These are phyloP conservation scores for Dendrolimus punctatus DNA, from an alignment of 1,140 invertebrate genomes.

Conservation along the genomic window DNA sequence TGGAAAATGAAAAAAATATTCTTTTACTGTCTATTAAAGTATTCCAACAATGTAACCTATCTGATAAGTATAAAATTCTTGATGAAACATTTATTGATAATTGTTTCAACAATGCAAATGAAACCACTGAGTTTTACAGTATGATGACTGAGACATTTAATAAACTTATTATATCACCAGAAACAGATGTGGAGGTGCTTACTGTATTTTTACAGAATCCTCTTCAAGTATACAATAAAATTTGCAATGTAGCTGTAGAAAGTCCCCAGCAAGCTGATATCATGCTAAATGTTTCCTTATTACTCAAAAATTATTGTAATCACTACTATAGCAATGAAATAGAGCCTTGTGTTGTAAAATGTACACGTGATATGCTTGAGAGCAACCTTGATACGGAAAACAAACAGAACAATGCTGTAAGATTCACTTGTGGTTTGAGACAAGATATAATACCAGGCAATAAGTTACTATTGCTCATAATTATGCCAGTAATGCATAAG, in stretches of 20 bases:
- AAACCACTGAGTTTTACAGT: constrained; percentile 28
- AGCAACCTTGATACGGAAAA: constrained; percentile 24
- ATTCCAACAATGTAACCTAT: constrained; percentile 31
- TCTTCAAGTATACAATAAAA: constrained; percentile 34
- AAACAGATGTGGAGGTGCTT: constrained; percentile 39
- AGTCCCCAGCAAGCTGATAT: constrained; percentile 42
- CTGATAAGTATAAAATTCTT: constrained; percentile 31
- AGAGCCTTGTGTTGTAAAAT: constrained; percentile 36
- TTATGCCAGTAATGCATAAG: constrained; percentile 52
- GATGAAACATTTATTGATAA: constrained; percentile 33
- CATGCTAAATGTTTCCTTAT: constrained; percentile 41
- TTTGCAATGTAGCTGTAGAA: constrained; percentile 42
- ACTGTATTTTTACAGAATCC: constrained; percentile 52
- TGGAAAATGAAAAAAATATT: constrained; percentile 20
- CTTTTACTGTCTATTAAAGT: constrained; percentile 29
- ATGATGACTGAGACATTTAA: constrained; percentile 49
- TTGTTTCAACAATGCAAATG: constrained; percentile 30
- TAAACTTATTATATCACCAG: constrained; percentile 33
- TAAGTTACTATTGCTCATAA: constrained; percentile 44
- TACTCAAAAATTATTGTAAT: constrained; percentile 38
- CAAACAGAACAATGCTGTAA: constrained; percentile 36
- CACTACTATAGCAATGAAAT: constrained; percentile 48
- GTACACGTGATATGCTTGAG: constrained; percentile 29
- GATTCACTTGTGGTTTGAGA: constrained; percentile 40
- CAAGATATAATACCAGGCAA: constrained; percentile 28